Base-by-base conservation (phyloP, 2,888 invertebrate species). In the Cheilosia vulpina region DNA sequence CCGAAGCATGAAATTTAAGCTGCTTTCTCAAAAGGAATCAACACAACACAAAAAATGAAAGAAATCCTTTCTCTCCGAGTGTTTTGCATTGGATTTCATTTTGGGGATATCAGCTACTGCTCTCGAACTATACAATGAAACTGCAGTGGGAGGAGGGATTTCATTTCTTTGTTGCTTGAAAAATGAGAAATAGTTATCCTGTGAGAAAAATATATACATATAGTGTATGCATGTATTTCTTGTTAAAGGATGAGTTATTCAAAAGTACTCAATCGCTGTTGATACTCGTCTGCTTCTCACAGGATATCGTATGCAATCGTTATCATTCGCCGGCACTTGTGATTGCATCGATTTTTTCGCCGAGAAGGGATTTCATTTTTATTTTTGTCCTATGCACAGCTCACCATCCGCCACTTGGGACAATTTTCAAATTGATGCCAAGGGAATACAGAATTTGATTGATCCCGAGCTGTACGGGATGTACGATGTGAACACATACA, bases 231-330 rank as follows among this genome's bases (percentile, higher is more conserved):
- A 38, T 52, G 57, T 13, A 57, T 58, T 58, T 69, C 63, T 79
- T 79, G 73, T 71, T 84, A 79, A 75, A 79, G 84, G 84, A 84
- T 84, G 79, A 84, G 79, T 84, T 71, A 84, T 84, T 79, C 84
- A 84, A 84, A 84, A 79, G 82, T 47, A 71, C 75, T 84, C 84
- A 66, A 84, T 79, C 71, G 84, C 79, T 79, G 69, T 79, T 79
- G 84, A 84, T 79, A 79, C 79, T 38, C 11, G 66, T 21, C 52
- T 24, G 21, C 55, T 47, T 41, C 75, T 65, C 79, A 53, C 63
- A 45, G 69, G 55, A 75, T 63, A 24, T 31, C 60, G 68, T 60
- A 69, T 78, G 72, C 77, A 83, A 73, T 83, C 63, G 69, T 69
- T 75, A 75, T 75, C 73, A 58, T 53, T 75, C 41, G 17, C 13